A percentile compares a stretch with the other conserved stretches of the same genome.
These are phyloP conservation scores for Synergus gifuensis DNA, from an alignment of 2,888 invertebrate species.

Conservation along the genomic window DNA sequence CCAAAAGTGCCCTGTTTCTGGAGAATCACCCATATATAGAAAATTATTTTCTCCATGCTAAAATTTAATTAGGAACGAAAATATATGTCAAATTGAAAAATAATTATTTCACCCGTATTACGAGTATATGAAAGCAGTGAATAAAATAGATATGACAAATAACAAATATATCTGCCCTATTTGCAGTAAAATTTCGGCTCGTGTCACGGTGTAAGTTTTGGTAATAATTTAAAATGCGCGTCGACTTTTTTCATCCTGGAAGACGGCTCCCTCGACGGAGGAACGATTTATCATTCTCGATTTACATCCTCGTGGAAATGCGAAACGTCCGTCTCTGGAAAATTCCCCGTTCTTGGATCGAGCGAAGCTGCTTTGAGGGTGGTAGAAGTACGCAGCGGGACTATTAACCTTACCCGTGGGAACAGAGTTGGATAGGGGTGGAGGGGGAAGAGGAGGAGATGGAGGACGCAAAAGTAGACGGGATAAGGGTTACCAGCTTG, in stretches of 20 bases:
- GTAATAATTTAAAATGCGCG: neutral
- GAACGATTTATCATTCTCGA: neutral
- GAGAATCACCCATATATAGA: no score
- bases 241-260: neutral
- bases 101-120: no score
- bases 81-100: no score
- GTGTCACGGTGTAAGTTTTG: neutral
- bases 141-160: neutral
- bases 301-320: slow-evolving; percentile 2
- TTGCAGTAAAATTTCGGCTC: neutral
- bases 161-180: neutral
- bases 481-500: slow-evolving; percentile 59
- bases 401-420: slow-evolving; percentile 2
- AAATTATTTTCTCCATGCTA: no score
- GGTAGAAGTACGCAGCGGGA: neutral
- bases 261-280: neutral
- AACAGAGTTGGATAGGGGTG: neutral
- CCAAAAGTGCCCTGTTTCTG: no score
- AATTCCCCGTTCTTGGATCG: slow-evolving; percentile 6
- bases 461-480: neutral
- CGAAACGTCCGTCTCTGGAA: neutral
- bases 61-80: no score
- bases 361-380: neutral
- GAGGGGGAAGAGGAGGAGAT: neutral
- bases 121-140: neutral